Evolutionary conservation across 2,113 vertebrate species (phyloP).

Genomic region (Sphyrna mokarran): DNA sequence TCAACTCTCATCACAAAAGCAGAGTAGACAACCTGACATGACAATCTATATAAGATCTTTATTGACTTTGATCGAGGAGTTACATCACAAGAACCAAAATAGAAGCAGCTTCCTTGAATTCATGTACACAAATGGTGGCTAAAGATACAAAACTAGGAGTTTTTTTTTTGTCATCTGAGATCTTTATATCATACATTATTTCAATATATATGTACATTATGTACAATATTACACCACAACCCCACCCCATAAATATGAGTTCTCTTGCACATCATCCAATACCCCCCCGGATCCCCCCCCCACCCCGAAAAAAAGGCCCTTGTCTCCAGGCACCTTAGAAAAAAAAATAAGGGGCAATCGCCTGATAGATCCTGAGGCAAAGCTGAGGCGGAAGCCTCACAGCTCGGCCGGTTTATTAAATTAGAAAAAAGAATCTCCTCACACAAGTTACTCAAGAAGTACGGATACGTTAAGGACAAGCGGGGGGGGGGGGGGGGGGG

Average conservation of each 20-base stretch:
- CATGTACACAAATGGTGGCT: conserved; percentile 25
- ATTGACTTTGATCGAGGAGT: background rate
- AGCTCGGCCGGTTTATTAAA: conserved; percentile 50
- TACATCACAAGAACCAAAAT: background rate
- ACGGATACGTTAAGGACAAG: background rate
- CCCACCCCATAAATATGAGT: background rate
- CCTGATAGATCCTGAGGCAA: conserved; percentile 44
- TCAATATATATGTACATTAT: conserved; percentile 32
- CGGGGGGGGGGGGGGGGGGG: background rate
- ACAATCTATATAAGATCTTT: conserved; percentile 17
- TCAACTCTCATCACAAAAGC: background rate
- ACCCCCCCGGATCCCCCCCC: conserved; percentile 24
- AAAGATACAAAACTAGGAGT: conserved; percentile 35
- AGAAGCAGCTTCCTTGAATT: conserved; percentile 29
- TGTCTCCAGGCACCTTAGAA: conserved; percentile 13
- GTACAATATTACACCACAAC: conserved; percentile 28
- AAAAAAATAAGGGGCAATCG: conserved; percentile 42
- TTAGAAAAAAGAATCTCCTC: conserved; percentile 40
- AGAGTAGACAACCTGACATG: background rate
- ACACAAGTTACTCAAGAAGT: background rate
- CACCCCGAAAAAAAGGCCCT: conserved; percentile 38
- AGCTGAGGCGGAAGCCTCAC: conserved; percentile 49
- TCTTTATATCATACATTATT: conserved; percentile 32
- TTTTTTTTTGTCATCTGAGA: background rate
- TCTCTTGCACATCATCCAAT: background rate